Base-by-base conservation (phyloP, 2,888 invertebrate genomes). In the Perithous albicinctus region DNA sequence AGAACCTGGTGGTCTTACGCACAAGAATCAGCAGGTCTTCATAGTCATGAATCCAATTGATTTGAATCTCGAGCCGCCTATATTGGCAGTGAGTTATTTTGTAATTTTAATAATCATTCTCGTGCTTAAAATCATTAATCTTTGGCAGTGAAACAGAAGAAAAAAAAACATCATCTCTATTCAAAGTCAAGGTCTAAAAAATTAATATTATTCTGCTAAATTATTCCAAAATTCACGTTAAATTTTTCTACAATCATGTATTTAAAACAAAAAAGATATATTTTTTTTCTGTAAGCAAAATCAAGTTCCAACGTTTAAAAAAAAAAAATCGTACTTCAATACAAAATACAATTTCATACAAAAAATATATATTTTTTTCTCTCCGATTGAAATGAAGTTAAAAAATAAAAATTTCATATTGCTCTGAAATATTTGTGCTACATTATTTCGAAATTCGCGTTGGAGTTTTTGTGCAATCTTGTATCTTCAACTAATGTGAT, bases 41-140 rank as follows among this genome's bases (percentile, higher is more conserved):
- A 98, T 98, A 89, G 98, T 98, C 2, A 98, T 98, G 98, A 98
- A 97, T 93, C 98, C 98, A 3, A 98, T 98, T 86, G 98, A 98
- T 93, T 94, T 98, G 88, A 98, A 98, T 93, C 93, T 97, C 92
- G 98, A 98, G 91, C 97, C 98, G 48, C 96, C 97, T 6, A 96
- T 97, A 86, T 93, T 98, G 85, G 95, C 97, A 91, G 98, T 98
- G 94, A 96, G 96, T 95, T 79, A 15, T 54, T 74, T 61, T n/a
- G 8, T n/a, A 41, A 46, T 61, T 54, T 76, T 23, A 29, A 26
- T 54, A 54, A 32, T 48, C 18, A 38, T n/a, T n/a, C n/a, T n/a
- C n/a, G n/a, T 43, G 2, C 41, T 32, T 15, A 43, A 51, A 56
- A n/a, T 15, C 6, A 29, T 29, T 32, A n/a, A 29, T 56, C 32